Evolutionary conservation across 1,140 invertebrate species (phyloP).

Genomic region (Trichonephila clavata): DNA sequence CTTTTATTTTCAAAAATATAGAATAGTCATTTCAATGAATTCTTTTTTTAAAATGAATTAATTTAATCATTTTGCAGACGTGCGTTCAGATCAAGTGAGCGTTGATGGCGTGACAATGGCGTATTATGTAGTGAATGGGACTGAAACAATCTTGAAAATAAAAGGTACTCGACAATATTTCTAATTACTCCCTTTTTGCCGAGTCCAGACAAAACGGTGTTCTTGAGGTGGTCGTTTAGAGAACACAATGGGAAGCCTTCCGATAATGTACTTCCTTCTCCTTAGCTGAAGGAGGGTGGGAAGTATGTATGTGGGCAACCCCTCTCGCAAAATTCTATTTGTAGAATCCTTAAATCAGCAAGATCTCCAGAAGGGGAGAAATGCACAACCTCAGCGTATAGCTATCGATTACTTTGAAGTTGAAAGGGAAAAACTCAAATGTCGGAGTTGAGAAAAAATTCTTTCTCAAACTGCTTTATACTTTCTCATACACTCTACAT

Average conservation of each 20-base stretch:
- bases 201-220: background rate
- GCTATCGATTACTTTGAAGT: conserved; percentile 14
- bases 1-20: no score
- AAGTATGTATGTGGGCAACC: background rate
- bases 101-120: no score
- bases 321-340: conserved; percentile 23
- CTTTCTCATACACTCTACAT: no score
- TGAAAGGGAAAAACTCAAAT: background rate
- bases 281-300: background rate
- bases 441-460: background rate
- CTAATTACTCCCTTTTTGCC: conserved; percentile 17
- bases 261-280: conserved; percentile 29
- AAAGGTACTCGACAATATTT: background rate
- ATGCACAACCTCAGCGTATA: conserved; percentile 19
- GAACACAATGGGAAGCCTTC: conserved; percentile 10
- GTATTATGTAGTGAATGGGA: no score
- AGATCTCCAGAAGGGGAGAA: background rate
- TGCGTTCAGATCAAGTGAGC: no score
- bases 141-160: no score
- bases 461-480: no score
- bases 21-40: no score
- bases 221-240: background rate
- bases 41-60: no score
- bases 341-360: conserved; percentile 10
- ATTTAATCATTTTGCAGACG: no score